Percentiles rank a stretch among this genome's conserved stretches.
These are phyloP conservation scores for Boulengeromyrus knoepffleri DNA, from an alignment of 2,113 vertebrate species.

Conservation along the genomic window DNA sequence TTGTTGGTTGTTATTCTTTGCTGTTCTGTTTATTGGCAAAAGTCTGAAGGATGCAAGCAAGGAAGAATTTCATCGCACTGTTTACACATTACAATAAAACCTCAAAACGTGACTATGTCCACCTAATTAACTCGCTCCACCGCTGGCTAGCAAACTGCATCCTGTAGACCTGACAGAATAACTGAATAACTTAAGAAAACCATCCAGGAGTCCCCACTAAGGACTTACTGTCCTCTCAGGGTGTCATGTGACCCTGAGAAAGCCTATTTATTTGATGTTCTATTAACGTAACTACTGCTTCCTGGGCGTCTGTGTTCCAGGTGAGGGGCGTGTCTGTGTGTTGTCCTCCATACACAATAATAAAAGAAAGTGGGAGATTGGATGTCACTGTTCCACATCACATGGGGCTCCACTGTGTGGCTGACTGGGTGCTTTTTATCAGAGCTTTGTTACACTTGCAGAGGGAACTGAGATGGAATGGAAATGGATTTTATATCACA, in stretches of 20 bases:
- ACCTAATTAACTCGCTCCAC: neutral
- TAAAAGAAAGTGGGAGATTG: neutral
- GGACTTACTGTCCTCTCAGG: neutral
- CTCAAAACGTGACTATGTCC: neutral
- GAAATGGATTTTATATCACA: constrained; percentile 8
- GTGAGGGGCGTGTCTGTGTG: neutral
- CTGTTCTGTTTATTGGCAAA: neutral
- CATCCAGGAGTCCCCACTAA: neutral
- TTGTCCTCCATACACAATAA: neutral
- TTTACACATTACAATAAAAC: neutral
- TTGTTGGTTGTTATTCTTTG: neutral
- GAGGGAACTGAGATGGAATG: neutral
- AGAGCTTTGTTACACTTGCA: neutral
- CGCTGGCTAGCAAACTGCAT: neutral
- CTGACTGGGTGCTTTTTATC: neutral
- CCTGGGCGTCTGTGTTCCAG: neutral
- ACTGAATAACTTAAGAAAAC: neutral
- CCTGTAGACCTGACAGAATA: neutral
- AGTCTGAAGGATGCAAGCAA: neutral
- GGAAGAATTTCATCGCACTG: neutral
- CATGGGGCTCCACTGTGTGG: neutral
- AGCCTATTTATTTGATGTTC: neutral
- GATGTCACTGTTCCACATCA: neutral
- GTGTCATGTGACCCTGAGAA: neutral
- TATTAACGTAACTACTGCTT: neutral